Conservation (phyloP, 1,140 invertebrate genomes). For the Psilanteris sp. region DNA sequence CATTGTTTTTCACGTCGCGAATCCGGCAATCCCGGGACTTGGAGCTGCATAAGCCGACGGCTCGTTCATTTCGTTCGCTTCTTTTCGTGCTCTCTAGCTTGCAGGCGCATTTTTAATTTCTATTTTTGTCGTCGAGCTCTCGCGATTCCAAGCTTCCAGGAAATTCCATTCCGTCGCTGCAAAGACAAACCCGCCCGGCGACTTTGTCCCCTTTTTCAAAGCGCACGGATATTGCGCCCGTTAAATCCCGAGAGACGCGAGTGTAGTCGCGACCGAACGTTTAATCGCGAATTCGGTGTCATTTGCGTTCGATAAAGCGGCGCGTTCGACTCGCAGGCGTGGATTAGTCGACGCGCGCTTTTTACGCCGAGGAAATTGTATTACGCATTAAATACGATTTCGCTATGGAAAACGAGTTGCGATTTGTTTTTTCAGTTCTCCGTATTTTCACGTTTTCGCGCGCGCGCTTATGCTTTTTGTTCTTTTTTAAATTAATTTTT, state of each 20-base stretch:
- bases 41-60: conserved; percentile 37
- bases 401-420: too few relatives aligned
- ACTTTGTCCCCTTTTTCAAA: conserved; percentile 25
- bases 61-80: conserved; percentile 67
- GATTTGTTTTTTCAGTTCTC: too few relatives aligned
- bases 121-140: conserved; percentile 61
- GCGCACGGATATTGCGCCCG: conserved; percentile 1
- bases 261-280: background rate
- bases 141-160: conserved; percentile 26
- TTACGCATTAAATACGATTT: too few relatives aligned
- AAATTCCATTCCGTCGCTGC: conserved; percentile 50
- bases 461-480: too few relatives aligned
- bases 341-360: too few relatives aligned
- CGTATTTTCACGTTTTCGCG: too few relatives aligned
- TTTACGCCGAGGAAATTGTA: too few relatives aligned
- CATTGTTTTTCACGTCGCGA: conserved; percentile 70
- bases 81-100: conserved; percentile 56
- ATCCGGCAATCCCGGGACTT: conserved; percentile 63
- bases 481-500: too few relatives aligned
- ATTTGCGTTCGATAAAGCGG: too few relatives aligned
- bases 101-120: conserved; percentile 67
- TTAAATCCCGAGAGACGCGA: conserved; percentile 5
- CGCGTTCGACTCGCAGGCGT: too few relatives aligned
- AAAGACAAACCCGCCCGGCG: conserved; percentile 11
- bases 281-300: conserved; percentile 1